Conservation (phyloP, 2,113 vertebrate genomes). For the Scalopus aquaticus region DNA sequence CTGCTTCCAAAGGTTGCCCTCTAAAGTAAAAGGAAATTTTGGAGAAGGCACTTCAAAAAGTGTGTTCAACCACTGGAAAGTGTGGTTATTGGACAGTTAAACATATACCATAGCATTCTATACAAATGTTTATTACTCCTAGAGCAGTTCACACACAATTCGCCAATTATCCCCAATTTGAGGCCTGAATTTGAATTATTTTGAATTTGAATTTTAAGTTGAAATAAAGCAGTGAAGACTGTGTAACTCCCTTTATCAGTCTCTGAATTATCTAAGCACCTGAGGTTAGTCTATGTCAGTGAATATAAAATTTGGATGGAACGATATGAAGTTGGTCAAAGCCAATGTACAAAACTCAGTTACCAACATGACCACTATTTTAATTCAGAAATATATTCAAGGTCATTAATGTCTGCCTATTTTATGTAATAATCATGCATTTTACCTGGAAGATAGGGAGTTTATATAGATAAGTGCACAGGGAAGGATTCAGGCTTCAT, state of each 20-base stretch:
- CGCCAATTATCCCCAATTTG: background rate
- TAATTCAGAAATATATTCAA: background rate
- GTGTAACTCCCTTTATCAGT: background rate
- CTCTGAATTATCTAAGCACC: background rate
- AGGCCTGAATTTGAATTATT: background rate
- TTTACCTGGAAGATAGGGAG: background rate
- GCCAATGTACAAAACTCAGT: background rate
- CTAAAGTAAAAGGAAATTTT: background rate
- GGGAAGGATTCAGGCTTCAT: background rate
- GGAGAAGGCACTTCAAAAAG: background rate
- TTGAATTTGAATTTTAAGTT: constrained; percentile 21
- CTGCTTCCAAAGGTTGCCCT: background rate
- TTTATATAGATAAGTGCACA: background rate
- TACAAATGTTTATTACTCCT: background rate
- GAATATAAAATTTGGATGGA: background rate
- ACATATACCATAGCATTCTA: background rate
- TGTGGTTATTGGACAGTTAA: background rate
- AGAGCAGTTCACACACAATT: background rate
- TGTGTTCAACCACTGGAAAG: background rate
- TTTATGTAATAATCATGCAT: background rate
- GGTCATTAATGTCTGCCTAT: background rate
- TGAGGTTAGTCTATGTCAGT: background rate
- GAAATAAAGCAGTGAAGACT: background rate
- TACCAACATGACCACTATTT: background rate
- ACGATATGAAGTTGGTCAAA: background rate